Conservation (phyloP, 2,888 invertebrate species). For the Agriopis marginaria region DNA sequence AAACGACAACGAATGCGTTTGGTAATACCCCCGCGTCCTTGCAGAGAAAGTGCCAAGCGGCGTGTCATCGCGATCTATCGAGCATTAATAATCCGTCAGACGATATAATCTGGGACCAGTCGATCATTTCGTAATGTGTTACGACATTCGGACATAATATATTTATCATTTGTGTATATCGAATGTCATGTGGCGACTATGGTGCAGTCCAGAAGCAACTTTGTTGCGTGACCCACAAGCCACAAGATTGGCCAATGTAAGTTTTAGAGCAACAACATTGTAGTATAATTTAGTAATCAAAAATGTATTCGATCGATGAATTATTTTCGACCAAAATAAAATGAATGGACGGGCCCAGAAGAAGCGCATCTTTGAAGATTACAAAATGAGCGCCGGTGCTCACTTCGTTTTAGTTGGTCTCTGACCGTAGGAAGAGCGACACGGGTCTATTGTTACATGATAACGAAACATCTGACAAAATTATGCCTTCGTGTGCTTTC, state of each 20-base stretch:
- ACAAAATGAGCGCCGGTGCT: too few relatives aligned
- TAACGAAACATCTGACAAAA: too few relatives aligned
- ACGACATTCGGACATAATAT: conserved; percentile 10
- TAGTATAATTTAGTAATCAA: too few relatives aligned
- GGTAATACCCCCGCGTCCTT: conserved; percentile 18
- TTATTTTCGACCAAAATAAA: too few relatives aligned
- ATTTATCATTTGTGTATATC: conserved; percentile 24
- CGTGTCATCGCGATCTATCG: conserved; percentile 24
- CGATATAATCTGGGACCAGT: neutral
- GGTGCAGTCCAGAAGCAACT: conserved; percentile 4
- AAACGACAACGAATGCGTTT: neutral
- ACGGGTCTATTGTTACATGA: too few relatives aligned
- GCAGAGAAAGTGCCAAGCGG: conserved; percentile 31
- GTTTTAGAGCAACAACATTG: neutral
- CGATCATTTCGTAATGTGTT: conserved; percentile 33
- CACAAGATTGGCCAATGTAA: neutral
- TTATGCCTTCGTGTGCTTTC: too few relatives aligned
- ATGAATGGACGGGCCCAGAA: too few relatives aligned
- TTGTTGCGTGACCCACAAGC: neutral
- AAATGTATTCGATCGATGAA: too few relatives aligned
- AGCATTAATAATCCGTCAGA: conserved; percentile 28
- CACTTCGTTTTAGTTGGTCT: too few relatives aligned
- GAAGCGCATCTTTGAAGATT: too few relatives aligned
- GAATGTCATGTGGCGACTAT: conserved; percentile 3
- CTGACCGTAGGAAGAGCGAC: too few relatives aligned